phyloP scores from a whole-genome alignment of 2,797 vertebrate species.

The Glossophaga mutica region DNA sequence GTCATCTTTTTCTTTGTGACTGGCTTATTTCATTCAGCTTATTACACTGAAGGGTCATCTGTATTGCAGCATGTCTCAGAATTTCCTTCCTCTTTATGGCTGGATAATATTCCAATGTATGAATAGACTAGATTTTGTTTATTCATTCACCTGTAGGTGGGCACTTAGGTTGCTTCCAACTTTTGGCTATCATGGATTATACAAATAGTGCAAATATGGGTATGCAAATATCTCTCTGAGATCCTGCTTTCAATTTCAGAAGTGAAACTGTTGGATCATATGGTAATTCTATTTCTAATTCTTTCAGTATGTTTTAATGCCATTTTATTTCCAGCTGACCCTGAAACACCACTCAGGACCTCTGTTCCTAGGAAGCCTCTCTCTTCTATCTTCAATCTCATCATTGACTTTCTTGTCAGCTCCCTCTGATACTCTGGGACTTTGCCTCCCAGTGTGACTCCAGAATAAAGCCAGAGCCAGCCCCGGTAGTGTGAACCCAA shows the following conservation, averaged over 20 bases:
- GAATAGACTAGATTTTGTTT: neutral
- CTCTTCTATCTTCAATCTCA: neutral
- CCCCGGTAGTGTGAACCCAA: neutral
- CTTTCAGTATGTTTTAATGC: neutral
- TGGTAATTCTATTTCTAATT: neutral
- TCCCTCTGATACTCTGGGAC: neutral
- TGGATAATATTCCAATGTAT: neutral
- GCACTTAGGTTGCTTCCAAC: neutral
- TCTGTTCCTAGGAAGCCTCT: neutral
- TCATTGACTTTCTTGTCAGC: neutral
- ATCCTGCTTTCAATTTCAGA: neutral
- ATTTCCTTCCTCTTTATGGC: neutral
- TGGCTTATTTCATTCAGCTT: neutral
- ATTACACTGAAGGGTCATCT: neutral
- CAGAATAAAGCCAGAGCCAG: neutral
- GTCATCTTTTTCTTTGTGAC: neutral
- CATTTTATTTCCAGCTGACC: neutral
- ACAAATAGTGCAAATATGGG: neutral
- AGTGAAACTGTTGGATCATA: neutral
- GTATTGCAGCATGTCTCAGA: neutral
- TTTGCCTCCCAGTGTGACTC: neutral
- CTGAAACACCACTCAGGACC: neutral
- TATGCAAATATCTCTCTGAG: neutral
- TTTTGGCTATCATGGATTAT: neutral
- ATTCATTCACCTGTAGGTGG: neutral